These are phyloP conservation scores for Antechinus stuartii DNA, from an alignment of 2,113 vertebrate species.

Conservation along the genomic window DNA sequence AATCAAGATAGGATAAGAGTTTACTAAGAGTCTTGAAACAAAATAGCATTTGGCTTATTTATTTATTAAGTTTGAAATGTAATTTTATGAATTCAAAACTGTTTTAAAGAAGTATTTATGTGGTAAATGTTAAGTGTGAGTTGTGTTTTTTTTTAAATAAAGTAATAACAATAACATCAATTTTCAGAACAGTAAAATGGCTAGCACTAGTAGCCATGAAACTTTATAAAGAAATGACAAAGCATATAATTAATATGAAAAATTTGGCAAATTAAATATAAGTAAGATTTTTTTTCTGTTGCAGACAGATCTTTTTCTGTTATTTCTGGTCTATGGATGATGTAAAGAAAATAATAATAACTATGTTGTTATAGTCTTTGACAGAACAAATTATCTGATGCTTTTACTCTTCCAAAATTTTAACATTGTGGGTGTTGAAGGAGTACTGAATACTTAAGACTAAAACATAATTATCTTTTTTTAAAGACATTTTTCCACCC, in stretches of 20 bases:
- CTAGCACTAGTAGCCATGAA: neutral
- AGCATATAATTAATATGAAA: conserved; percentile 37
- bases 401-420: neutral
- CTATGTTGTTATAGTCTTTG: neutral
- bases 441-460: neutral
- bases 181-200: neutral
- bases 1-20: conserved; percentile 19
- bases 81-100: conserved; percentile 33
- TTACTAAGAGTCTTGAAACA: conserved; percentile 34
- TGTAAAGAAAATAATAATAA: conserved; percentile 14
- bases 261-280: conserved; percentile 35
- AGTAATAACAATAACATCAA: conserved; percentile 6
- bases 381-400: conserved; percentile 23
- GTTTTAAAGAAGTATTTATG: conserved; percentile 24
- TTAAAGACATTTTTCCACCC: neutral
- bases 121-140: conserved; percentile 36
- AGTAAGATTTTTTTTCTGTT: conserved; percentile 10
- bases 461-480: conserved; percentile 37
- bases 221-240: conserved; percentile 34
- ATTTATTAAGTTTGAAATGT: conserved; percentile 39
- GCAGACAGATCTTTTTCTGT: neutral
- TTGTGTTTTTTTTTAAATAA: conserved; percentile 32
- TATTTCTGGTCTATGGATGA: neutral
- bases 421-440: neutral
- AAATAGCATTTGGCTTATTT: conserved; percentile 17